Base-by-base conservation (phyloP, 2,888 invertebrate genomes). In the Lasius fuliginosus region DNA sequence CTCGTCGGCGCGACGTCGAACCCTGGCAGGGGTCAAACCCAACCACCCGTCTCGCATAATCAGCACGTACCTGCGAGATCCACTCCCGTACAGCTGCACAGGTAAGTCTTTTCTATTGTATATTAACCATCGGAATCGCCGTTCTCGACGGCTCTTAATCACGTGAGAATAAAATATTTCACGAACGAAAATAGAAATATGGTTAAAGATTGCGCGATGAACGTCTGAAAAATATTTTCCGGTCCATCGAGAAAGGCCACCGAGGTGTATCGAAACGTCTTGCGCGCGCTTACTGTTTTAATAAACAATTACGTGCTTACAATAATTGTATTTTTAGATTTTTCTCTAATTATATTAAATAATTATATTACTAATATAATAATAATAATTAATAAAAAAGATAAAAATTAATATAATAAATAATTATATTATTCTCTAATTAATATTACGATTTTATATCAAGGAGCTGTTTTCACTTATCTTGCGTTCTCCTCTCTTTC, bases 21-120 rank as follows among this genome's bases (percentile, higher is more conserved):
- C 91, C 92, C 94, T 81, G 91, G 92, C 73, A 93, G 94, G 88
- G 93, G 93, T 92, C 94, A 94, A 91, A 90, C 93, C 84, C 91
- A 91, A 86, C 94, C 94, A 87, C 93, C 93, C 89, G 91, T 94
- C 86, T 93, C 93, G 86, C 94, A 94, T 92, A 94, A 94, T 90
- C 94, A 94, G 89, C 94, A 94, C 92, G 91, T 93, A 92, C 94
- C 94, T 79, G 92, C 94, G 82, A 94, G 94, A 87, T 94, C 94
- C 84, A 94, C 94, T 90, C 94, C 94, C 77, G 92, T 94, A 87
- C 94, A 94, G 87, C 91, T 94, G 87, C 94, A 94, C 91, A 93
- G 94, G 94, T 94, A 88, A 93, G 93, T 91, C 83, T 71, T 5
- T 53, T 4, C 36, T 64, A 15, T 23, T 71, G 3, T 18, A 18